Conservation (phyloP, 2,113 vertebrate species). For the Pavo muticus region DNA sequence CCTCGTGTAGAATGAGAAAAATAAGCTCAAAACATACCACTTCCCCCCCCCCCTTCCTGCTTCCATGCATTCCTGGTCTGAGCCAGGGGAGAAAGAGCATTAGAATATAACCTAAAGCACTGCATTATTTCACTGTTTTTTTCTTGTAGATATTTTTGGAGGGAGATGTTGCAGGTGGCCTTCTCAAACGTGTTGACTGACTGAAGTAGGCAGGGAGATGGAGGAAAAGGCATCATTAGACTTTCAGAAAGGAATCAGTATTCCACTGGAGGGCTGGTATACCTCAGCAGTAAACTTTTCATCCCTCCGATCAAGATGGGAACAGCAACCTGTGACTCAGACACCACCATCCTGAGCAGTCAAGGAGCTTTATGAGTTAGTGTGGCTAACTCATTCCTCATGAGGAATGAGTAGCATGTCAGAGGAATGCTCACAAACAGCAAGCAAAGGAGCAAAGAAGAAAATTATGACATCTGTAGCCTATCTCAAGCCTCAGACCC, state of each 20-base stretch:
- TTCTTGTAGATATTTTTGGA: slow-evolving; percentile 2
- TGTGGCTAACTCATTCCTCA: neutral
- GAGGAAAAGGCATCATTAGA: neutral
- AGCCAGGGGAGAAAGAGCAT: neutral
- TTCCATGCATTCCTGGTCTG: neutral
- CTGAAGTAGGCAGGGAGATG: neutral
- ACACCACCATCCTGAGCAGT: neutral
- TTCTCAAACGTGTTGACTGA: neutral
- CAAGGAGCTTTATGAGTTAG: neutral
- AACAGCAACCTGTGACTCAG: neutral
- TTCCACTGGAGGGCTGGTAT: neutral
- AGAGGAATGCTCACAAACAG: neutral
- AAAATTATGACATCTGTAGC: neutral
- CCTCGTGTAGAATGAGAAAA: neutral
- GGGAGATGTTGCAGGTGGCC: neutral
- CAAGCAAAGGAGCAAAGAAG: neutral
- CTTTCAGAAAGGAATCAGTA: neutral
- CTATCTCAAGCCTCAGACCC: neutral
- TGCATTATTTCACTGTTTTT: neutral
- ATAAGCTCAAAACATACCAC: neutral
- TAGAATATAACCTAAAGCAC: neutral
- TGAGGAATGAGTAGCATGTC: neutral
- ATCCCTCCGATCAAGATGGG: neutral
- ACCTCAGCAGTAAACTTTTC: neutral
- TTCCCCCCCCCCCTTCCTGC: neutral